Evolutionary conservation across 2,113 vertebrate species (phyloP), one percentile per base, ranked within the genome.

Genomic region (Sciurus niger): DNA sequence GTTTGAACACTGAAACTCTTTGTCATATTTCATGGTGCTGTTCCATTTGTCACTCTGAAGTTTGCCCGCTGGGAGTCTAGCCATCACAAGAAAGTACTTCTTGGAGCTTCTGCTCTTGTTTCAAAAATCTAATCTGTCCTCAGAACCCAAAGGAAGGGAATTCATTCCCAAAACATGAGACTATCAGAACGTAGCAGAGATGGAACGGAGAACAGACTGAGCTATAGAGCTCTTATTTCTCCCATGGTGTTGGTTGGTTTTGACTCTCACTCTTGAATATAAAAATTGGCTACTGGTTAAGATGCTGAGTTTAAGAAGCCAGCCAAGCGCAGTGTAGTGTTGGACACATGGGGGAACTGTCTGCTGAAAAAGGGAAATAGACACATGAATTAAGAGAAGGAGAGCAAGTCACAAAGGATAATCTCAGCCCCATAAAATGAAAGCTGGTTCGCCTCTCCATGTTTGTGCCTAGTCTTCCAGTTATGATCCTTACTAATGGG

Each of bases 301-400:
- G 65, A 88, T 14, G 37, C 8, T 79, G n/a, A 90, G 37, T 18
- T 96, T 82, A 94, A 74, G 53, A 92, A 46, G 58, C 84, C 84
- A 95, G 76, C 25, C 40, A 83, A 89, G 17, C 14, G 9, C 14
- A 70, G 1, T 78, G 25, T 8, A 32, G 16, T 55, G 4, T n/a
- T 84, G 77, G 55, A 78, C 84, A 68, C 48, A 48, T 22, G 32
- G 8, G 20, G 24, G 22, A 34, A 55, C 4, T 76, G 14, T 78
- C 90, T 70, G 37, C 28, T 58, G 28, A 89, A 79, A 90, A 11
- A 46, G 9, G 37, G 6, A 70, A 91, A 78, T 76, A 74, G 55
- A 91, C 90, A n/a, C n/a, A 72, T 6, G 2, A 94, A 78, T 13
- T 84, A 93, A 87, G 34, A 84, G 70, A 88, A 89, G 68, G 20